Percentiles rank a stretch among this genome's conserved stretches.
Conservation (phyloP, 1,140 invertebrate species). For the Drosophila lacteicornis region DNA sequence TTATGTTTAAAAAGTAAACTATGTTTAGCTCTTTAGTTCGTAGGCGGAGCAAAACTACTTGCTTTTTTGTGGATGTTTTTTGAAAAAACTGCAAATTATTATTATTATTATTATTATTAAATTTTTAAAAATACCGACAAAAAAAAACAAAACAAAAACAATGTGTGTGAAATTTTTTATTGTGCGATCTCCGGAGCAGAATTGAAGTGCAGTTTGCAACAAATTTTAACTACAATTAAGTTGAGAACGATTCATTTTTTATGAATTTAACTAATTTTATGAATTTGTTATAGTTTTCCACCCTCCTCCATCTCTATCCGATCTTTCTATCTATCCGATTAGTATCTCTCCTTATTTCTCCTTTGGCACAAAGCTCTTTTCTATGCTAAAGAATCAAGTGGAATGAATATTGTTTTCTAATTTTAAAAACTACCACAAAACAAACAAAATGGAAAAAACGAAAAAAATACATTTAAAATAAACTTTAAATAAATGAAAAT, state of each 20-base stretch:
- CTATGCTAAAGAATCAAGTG: slow-evolving; percentile 41
- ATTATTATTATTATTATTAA: slow-evolving; percentile 63
- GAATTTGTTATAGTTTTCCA: slow-evolving; percentile 58
- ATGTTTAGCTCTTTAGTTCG: slow-evolving; percentile 46
- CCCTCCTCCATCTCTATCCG: background rate
- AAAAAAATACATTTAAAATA: slow-evolving; percentile 29
- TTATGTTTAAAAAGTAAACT: slow-evolving; percentile 49
- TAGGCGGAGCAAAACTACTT: slow-evolving; percentile 71
- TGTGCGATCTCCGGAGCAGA: slow-evolving; percentile 64
- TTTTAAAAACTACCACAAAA: slow-evolving; percentile 68
- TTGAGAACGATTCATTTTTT: slow-evolving; percentile 75
- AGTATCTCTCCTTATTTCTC: slow-evolving; percentile 29
- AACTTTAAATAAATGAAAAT: slow-evolving; percentile 41
- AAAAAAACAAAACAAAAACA: slow-evolving; percentile 39
- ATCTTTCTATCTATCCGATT: background rate
- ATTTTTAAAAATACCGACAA: slow-evolving; percentile 45
- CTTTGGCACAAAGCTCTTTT: slow-evolving; percentile 57
- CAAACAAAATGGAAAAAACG: slow-evolving; percentile 9
- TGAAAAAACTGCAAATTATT: slow-evolving; percentile 79
- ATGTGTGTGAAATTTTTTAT: slow-evolving; percentile 68
- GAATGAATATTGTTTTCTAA: slow-evolving; percentile 78
- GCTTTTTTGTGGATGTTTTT: slow-evolving; percentile 73
- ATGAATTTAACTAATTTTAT: slow-evolving; percentile 66
- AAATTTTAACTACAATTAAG: slow-evolving; percentile 64
- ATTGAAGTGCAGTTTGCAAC: slow-evolving; percentile 53